Percentiles rank a stretch among this genome's conserved stretches.
Conservation (phyloP, 1,140 invertebrate genomes). For the Lethrus apterus region DNA sequence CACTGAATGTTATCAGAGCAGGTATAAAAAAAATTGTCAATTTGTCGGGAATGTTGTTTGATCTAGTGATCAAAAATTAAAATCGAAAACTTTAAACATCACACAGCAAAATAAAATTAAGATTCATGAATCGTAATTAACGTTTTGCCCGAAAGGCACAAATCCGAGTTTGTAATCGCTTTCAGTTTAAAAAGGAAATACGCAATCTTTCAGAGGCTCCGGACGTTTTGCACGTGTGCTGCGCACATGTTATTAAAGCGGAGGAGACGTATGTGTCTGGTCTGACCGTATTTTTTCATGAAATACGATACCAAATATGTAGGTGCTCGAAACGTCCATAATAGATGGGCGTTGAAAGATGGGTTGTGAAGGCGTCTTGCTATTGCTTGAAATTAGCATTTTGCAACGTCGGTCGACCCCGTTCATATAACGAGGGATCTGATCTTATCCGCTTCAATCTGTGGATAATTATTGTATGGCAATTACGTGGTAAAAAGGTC, state of each 20-base stretch:
- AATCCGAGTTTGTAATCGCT: background rate
- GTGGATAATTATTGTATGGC: no score
- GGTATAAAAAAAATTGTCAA: background rate
- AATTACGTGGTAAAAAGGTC: no score
- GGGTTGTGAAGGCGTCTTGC: constrained; percentile 8
- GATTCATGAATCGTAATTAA: background rate
- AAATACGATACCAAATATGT: constrained; percentile 9
- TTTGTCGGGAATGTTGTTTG: no score
- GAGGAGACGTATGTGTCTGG: background rate
- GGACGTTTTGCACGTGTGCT: background rate
- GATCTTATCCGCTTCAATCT: constrained; percentile 3
- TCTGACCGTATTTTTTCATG: background rate
- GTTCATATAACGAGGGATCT: no score
- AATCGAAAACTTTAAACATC: background rate
- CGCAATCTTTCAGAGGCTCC: background rate
- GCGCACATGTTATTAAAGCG: constrained; percentile 4
- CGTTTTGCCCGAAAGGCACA: background rate
- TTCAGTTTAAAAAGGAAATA: background rate
- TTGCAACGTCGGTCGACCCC: constrained; percentile 1
- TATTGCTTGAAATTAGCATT: constrained; percentile 6
- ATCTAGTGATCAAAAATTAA: no score
- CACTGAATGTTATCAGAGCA: background rate
- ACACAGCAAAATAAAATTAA: background rate
- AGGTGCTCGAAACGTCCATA: constrained; percentile 1
- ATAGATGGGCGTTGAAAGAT: constrained; percentile 7